Evolutionary conservation across 1,140 invertebrate genomes (phyloP).

Genomic region (Zaprionus lachaisei): DNA sequence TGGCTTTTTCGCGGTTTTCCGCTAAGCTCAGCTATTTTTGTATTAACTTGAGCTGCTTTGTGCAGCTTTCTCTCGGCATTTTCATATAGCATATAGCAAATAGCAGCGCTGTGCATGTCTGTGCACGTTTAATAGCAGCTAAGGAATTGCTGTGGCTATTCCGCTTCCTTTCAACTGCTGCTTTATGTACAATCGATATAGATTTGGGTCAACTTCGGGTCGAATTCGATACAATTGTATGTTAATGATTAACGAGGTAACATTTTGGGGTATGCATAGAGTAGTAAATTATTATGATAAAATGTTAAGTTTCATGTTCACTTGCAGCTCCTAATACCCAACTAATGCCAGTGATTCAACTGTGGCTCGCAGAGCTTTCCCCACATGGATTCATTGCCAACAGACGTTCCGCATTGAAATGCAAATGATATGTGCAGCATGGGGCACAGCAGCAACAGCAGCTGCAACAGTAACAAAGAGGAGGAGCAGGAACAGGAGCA

Average conservation of each 20-base stretch:
- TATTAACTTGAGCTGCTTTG: constrained; percentile 72
- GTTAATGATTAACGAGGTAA: neutral
- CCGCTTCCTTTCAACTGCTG: neutral
- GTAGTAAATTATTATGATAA: neutral
- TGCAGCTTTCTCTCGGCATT: constrained; percentile 58
- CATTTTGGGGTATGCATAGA: neutral
- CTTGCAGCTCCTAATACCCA: neutral
- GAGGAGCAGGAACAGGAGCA: neutral
- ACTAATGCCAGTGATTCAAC: neutral
- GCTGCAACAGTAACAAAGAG: constrained; percentile 2
- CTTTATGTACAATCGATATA: neutral
- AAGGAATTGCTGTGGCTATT: constrained; percentile 44
- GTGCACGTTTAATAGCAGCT: constrained; percentile 46
- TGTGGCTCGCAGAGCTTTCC: neutral
- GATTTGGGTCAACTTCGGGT: neutral
- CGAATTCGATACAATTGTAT: neutral
- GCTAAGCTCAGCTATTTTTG: constrained; percentile 66
- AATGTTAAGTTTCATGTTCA: neutral
- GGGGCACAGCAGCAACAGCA: constrained; percentile 1
- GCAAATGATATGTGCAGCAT: constrained; percentile 63
- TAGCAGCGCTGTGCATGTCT: constrained; percentile 32
- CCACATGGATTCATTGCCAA: constrained; percentile 3
- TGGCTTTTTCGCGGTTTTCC: constrained; percentile 39
- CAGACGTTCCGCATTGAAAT: constrained; percentile 38
- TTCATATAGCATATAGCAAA: constrained; percentile 23